Conservation (phyloP, 2,888 invertebrate genomes). For the Plagodis pulveraria region DNA sequence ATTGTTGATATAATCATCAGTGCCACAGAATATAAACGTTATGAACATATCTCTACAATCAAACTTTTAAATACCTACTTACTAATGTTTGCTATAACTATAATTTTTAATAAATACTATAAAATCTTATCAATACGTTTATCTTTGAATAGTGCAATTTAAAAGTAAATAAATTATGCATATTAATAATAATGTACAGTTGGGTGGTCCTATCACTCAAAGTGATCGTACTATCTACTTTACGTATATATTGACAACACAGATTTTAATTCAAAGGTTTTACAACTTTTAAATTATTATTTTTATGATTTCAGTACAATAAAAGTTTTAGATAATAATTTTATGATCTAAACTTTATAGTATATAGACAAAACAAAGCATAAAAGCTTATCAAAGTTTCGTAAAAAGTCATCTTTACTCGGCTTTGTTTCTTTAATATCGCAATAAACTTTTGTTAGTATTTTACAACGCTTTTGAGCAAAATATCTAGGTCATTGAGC, state of each 20-base stretch:
- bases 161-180: conserved; percentile 23
- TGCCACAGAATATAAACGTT: too few relatives aligned
- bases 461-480: background rate
- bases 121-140: conserved; percentile 14
- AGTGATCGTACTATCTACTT: conserved; percentile 8
- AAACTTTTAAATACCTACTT: background rate
- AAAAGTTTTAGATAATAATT: conserved; percentile 18
- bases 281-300: conserved; percentile 22
- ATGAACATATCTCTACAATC: too few relatives aligned
- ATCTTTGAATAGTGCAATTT: conserved; percentile 20
- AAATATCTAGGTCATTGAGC: too few relatives aligned
- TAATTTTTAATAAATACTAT: conserved; percentile 20
- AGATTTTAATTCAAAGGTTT: conserved; percentile 12
- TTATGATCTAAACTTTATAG: conserved; percentile 21
- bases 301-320: conserved; percentile 13
- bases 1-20: too few relatives aligned
- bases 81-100: conserved; percentile 2
- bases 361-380: conserved; percentile 6
- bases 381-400: conserved; percentile 6
- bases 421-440: background rate
- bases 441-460: background rate
- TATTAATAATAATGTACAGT: conserved; percentile 10
- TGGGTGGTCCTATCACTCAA: conserved; percentile 23
- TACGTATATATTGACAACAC: background rate
- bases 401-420: conserved; percentile 20